phyloP scores from a whole-genome alignment of 2,113 vertebrate species.

The Gambusia affinis region DNA sequence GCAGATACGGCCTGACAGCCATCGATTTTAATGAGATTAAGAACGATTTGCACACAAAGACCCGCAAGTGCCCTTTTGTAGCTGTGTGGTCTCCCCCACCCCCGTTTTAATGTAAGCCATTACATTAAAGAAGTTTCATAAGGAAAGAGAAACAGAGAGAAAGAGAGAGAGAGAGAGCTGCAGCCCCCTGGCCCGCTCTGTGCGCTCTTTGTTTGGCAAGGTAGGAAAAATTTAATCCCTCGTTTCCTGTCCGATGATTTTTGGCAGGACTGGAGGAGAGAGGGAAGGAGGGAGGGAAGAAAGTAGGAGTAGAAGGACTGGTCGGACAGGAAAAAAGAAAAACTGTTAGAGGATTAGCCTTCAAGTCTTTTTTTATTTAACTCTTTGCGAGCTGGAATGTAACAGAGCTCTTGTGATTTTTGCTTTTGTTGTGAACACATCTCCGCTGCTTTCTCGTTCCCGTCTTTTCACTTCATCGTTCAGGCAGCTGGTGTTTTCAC shows the following conservation, averaged over 20 bases:
- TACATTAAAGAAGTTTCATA: conserved; percentile 64
- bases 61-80: conserved; percentile 41
- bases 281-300: conserved; percentile 45
- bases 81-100: conserved; percentile 56
- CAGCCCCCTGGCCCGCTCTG: conserved; percentile 83
- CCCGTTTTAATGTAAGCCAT: conserved; percentile 51
- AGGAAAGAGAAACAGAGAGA: conserved; percentile 37
- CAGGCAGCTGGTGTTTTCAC: conserved; percentile 20
- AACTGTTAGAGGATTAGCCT: conserved; percentile 52
- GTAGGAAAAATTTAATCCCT: conserved; percentile 98
- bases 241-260: conserved; percentile 96
- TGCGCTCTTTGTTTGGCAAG: conserved; percentile 94
- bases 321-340: conserved; percentile 21
- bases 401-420: conserved; percentile 39
- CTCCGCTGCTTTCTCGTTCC: conserved; percentile 9
- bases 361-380: conserved; percentile 58
- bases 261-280: conserved; percentile 79
- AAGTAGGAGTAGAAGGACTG: conserved; percentile 50
- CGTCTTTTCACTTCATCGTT: background rate
- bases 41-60: conserved; percentile 48
- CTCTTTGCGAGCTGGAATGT: conserved; percentile 47
- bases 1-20: conserved; percentile 54
- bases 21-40: conserved; percentile 67
- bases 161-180: conserved; percentile 28
- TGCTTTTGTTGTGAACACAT: conserved; percentile 39